Evolutionary conservation across 1,140 invertebrate genomes (phyloP), one percentile per base, ranked within the genome.

Genomic region (Nylanderia fulva): DNA sequence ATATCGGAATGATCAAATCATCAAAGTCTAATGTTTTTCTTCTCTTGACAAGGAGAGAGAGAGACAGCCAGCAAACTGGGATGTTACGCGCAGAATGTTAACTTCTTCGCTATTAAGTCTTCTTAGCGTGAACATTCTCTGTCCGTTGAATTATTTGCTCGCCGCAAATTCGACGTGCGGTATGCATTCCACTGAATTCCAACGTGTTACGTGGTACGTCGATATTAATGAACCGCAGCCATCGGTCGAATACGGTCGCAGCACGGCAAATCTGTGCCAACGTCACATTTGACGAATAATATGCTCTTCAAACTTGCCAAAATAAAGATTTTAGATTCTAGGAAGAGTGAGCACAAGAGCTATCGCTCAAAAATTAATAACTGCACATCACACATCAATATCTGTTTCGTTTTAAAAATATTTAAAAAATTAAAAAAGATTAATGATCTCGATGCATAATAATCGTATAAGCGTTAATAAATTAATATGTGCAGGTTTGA

Each of bases 211-310:
- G 52, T 42, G 86, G 79, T 75, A 68, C 52, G 76, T 84, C 80
- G 85, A 88, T 89, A 88, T 89, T 89, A 86, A 89, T 85, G 87
- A 89, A 86, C 87, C 72, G 79, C 85, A 89, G 45, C 66, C 72
- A 88, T 88, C 85, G 56, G 52, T 88, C 71, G 74, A 56, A 84
- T 48, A 42, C 64, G 74, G 48, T 72, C 24, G 42, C 15, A 13
- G 36, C 52, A 48, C 15, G 3, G 45, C 18, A 56, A 88, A 88
- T 88, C 86, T 56, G 68, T 69, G 82, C 76, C 58, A 72, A 66
- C 33, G 87, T 56, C 75, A 33, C 52, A 58, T 72, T 66, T 82
- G 71, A 87, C 76, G 75, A 88, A 83, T 83, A 82, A 74, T n/a
- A n/a, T 69, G 33, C 42, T 56, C n/a, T 24, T 24, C 33, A 27